A percentile compares a stretch with the other conserved stretches of the same genome.
Evolutionary conservation across 2,113 vertebrate genomes (phyloP).

Genomic region (Macrotis lagotis): DNA sequence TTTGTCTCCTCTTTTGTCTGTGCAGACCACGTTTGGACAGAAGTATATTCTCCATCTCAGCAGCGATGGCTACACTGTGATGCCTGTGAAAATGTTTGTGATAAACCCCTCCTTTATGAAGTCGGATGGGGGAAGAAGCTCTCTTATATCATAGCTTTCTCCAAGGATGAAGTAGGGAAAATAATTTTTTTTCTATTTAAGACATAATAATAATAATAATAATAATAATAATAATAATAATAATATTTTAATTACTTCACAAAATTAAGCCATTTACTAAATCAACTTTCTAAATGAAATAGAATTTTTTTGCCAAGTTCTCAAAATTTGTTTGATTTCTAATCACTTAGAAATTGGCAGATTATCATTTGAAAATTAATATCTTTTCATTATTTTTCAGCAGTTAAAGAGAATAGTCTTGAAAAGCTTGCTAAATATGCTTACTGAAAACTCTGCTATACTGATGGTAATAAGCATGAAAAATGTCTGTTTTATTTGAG

Average conservation of each 20-base stretch:
- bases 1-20: constrained; percentile 18
- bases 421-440: constrained; percentile 16
- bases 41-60: constrained; percentile 93
- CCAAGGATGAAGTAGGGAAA: constrained; percentile 93
- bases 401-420: constrained; percentile 17
- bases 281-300: constrained; percentile 13
- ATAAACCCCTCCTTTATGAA: constrained; percentile 97
- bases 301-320: not conserved
- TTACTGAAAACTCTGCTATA: not conserved
- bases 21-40: constrained; percentile 98
- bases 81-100: constrained; percentile 93
- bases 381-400: constrained; percentile 24
- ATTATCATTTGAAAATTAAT: constrained; percentile 12
- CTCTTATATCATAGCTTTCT: constrained; percentile 95
- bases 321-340: constrained; percentile 4
- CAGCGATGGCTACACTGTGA: constrained; percentile 97
- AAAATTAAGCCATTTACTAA: constrained; percentile 14
- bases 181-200: not conserved
- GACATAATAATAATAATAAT: not conserved
- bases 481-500: constrained; percentile 80
- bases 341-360: not conserved
- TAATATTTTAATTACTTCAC: not conserved
- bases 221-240: not conserved
- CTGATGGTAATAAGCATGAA: constrained; percentile 11
- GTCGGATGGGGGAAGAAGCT: constrained; percentile 97